Base-by-base conservation (phyloP, 2,888 invertebrate species). In the Kuschelorhynchus macadamiae region DNA sequence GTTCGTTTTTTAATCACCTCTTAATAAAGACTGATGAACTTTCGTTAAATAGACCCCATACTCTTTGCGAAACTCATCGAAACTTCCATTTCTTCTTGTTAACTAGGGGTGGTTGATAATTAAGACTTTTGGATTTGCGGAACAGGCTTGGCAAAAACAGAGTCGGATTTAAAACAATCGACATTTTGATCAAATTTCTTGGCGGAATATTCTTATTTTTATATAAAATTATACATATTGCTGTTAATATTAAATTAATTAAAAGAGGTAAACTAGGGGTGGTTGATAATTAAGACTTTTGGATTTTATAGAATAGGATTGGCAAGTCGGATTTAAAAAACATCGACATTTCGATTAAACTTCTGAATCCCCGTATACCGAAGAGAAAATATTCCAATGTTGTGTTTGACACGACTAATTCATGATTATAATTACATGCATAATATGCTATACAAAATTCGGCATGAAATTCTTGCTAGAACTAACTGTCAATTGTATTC, bases 241-340 rank as follows among this genome's bases (percentile, higher is more conserved):
- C n/a, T n/a, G n/a, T n/a, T n/a, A n/a, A n/a, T n/a, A n/a, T n/a
- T n/a, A n/a, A n/a, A n/a, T n/a, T n/a, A n/a, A n/a, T n/a, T n/a
- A n/a, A n/a, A n/a, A n/a, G n/a, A n/a, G n/a, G 75, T 77, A 76
- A 76, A 76, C 72, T 72, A 69, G 70, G 71, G 74, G 75, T 74
- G 73, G 77, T 64, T 57, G 76, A 77, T 77, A 78, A 78, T 78
- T 78, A 77, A 77, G 77, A 75, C 70, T 72, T 72, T 72, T 74
- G 61, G 72, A 63, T 63, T 63, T n/a, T 53, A 46, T 16, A 41
- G 56, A 61, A 46, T 47, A 30, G 52, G 32, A 32, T 42, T 17
- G 56, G 50, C 47, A 30, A 36, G 61, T 8, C 16, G 61, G 18
- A 12, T n/a, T 67, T 65, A 1, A n/a, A n/a, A n/a, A n/a, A n/a